These are phyloP conservation scores for Anhinga anhinga DNA, from an alignment of 2,113 vertebrate genomes.

Conservation along the genomic window DNA sequence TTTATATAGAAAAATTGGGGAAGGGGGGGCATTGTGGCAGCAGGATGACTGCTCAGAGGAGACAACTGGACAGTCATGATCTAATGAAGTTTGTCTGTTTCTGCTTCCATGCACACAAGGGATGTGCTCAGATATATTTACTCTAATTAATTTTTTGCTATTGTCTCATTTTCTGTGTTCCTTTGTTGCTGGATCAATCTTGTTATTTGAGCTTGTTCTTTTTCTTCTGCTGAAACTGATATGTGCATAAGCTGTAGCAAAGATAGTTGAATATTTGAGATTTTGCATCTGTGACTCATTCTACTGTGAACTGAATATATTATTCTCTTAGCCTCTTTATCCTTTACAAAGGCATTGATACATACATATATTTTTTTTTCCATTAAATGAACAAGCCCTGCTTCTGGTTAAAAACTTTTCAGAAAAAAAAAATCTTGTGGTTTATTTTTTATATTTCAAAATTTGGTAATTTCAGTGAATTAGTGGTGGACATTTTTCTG, in stretches of 20 bases:
- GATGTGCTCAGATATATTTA: conserved; percentile 47
- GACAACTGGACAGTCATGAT: neutral
- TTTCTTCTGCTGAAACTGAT: conserved; percentile 54
- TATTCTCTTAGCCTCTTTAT: conserved; percentile 43
- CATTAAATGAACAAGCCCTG: neutral
- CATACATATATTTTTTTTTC: neutral
- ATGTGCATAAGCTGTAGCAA: conserved; percentile 36
- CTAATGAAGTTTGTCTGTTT: conserved; percentile 26
- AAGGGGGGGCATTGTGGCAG: neutral
- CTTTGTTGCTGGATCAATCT: conserved; percentile 45
- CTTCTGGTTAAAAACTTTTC: neutral
- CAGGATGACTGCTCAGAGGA: neutral
- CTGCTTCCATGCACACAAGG: conserved; percentile 6
- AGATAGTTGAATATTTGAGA: conserved; percentile 57
- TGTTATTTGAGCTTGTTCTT: conserved; percentile 56
- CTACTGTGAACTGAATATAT: conserved; percentile 63
- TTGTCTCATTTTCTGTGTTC: conserved; percentile 42
- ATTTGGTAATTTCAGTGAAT: neutral
- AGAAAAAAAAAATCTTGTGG: neutral
- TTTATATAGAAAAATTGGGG: neutral
- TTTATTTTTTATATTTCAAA: neutral
- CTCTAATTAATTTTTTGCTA: conserved; percentile 56
- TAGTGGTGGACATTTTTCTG: neutral
- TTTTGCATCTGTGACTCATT: conserved; percentile 66
- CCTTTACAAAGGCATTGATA: neutral